Conservation (phyloP, 2,888 invertebrate genomes). For the Biston stratarius region DNA sequence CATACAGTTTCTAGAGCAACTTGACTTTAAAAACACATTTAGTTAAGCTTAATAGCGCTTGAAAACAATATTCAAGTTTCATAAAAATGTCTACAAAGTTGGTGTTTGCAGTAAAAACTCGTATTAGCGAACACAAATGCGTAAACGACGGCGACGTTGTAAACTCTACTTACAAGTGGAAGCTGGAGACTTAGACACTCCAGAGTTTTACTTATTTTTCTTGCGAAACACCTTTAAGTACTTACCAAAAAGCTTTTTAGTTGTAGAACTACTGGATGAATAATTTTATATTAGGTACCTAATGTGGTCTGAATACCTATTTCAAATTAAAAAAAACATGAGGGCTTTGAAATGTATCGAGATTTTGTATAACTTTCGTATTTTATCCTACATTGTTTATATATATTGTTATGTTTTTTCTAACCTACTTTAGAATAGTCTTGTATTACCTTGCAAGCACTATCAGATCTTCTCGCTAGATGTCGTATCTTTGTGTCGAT, state of each 20-base stretch:
- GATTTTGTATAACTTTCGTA: too few relatives aligned
- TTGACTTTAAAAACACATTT: constrained; percentile 9
- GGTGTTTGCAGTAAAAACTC: constrained; percentile 19
- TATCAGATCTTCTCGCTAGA: too few relatives aligned
- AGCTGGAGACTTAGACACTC: not conserved
- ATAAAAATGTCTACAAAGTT: constrained; percentile 25
- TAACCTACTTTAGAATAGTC: too few relatives aligned
- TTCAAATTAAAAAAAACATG: not conserved
- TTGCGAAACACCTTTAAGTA: not conserved
- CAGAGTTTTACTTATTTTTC: constrained; percentile 1
- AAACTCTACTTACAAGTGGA: constrained; percentile 4
- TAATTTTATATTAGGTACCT: not conserved
- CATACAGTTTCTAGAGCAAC: constrained; percentile 8
- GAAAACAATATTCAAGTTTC: constrained; percentile 18
- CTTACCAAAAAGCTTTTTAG: not conserved
- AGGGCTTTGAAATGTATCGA: too few relatives aligned
- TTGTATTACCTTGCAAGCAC: too few relatives aligned
- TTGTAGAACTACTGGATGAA: not conserved
- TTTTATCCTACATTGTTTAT: too few relatives aligned
- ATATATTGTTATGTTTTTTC: too few relatives aligned
- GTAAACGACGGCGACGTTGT: constrained; percentile 17
- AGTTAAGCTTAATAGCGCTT: constrained; percentile 17
- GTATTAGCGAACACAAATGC: constrained; percentile 19
- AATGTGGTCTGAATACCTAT: too few relatives aligned
- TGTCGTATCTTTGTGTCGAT: too few relatives aligned